Evolutionary conservation across 2,888 invertebrate genomes (phyloP), one percentile per base, ranked within the genome.

Genomic region (Imbricaverruca yamaguchii): DNA sequence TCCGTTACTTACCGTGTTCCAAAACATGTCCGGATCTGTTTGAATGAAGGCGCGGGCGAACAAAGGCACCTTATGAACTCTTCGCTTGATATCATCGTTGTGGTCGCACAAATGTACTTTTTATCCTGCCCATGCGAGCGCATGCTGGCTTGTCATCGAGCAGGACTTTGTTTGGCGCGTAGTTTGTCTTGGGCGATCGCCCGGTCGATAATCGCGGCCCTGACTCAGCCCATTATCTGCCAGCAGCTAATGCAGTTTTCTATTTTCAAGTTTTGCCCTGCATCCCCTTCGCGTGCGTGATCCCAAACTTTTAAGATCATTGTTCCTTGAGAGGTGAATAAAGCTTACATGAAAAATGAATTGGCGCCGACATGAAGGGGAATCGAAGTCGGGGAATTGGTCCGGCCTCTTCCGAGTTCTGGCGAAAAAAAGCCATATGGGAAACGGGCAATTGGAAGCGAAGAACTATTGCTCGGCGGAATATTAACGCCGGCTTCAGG

Each of bases 321-420:
- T 74, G 74, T 74, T 74, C 74, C 55, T 74, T 53, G 74, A 55
- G 55, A 74, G 74, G 74, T 74, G 74, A 74, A 74, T 74, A 74
- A 74, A 55, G 74, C 74, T 53, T 18, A 74, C 74, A 74, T 74
- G 74, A 74, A 74, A 74, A 74, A 74, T 74, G 74, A 74, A 74
- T 74, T 74, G 74, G 7, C 55, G 21, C 55, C 18, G 74, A 74
- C 74, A 55, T 55, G 74, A 21, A 55, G 74, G 74, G 74, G 74
- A 74, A 55, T 55, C 55, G 55, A 55, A 74, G 55, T 21, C 53
- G 21, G 55, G 55, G 55, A 21, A 74, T 53, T 55, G 21, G 53
- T 55, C 55, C 74, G 21, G 74, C 53, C 74, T 21, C 55, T 74
- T 74, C 53, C 74, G 55, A 74, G 74, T 74, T n/a, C 21, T 9